Evolutionary conservation across 2,113 vertebrate genomes (phyloP).

Genomic region (Burhinus bistriatus): DNA sequence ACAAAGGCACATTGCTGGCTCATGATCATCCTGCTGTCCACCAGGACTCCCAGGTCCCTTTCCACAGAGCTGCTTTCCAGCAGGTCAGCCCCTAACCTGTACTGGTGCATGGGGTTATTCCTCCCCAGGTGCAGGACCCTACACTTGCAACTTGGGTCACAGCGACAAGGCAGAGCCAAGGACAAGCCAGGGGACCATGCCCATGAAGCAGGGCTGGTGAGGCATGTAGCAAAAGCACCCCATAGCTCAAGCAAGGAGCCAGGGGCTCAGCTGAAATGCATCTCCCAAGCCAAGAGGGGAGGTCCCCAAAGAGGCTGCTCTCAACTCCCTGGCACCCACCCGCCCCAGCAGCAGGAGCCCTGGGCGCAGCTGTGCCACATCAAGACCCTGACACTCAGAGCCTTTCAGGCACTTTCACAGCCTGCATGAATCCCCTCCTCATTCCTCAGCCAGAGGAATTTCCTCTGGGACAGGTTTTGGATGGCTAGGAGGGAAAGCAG

Average conservation of each 20-base stretch:
- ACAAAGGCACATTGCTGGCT: no score
- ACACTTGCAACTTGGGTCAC: background rate
- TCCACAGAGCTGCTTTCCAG: no score
- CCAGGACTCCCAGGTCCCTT: no score
- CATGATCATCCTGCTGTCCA: no score
- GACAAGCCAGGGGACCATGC: background rate
- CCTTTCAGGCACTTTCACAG: background rate
- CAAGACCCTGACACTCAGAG: background rate
- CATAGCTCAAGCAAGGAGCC: rapidly evolving
- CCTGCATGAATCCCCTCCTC: rapidly evolving
- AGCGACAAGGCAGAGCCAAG: background rate
- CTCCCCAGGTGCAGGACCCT: no score
- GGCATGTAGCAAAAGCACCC: rapidly evolving
- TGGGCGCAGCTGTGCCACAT: background rate
- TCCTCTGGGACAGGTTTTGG: background rate
- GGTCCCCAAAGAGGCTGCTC: background rate
- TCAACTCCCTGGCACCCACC: background rate
- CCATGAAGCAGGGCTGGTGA: rapidly evolving
- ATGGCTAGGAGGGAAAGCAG: background rate
- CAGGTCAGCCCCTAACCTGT: no score
- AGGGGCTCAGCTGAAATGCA: background rate
- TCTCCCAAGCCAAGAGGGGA: background rate
- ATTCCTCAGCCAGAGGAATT: background rate
- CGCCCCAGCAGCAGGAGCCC: background rate
- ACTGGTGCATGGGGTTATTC: no score